These are phyloP conservation scores for Chloroceryle inda DNA, from an alignment of 2,797 vertebrate genomes.

Conservation along the genomic window DNA sequence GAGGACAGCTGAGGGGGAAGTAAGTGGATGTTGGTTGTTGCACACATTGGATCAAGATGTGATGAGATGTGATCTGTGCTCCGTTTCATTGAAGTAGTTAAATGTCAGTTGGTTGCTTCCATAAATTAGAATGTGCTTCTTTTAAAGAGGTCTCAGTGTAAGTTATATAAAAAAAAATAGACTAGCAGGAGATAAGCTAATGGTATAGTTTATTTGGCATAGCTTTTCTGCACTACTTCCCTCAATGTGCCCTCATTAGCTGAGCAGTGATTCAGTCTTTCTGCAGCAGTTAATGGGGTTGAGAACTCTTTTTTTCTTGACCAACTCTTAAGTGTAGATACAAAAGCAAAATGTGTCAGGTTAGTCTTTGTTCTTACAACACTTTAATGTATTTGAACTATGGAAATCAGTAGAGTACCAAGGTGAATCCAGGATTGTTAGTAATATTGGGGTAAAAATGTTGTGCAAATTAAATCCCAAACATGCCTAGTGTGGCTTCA, in stretches of 20 bases:
- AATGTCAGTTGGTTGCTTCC: conserved; percentile 56
- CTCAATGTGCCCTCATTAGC: not conserved
- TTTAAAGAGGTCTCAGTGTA: conserved; percentile 26
- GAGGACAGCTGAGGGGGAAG: not conserved
- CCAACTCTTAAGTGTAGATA: not conserved
- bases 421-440: not conserved
- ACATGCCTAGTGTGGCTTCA: not conserved
- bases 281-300: not conserved
- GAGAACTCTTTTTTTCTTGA: not conserved
- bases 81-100: conserved; percentile 59
- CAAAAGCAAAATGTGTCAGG: not conserved
- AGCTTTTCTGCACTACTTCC: not conserved
- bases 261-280: not conserved
- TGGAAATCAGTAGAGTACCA: not conserved
- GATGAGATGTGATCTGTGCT: conserved; percentile 61
- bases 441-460: not conserved
- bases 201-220: not conserved
- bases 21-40: conserved; percentile 15
- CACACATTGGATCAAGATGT: conserved; percentile 69
- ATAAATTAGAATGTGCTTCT: conserved; percentile 47
- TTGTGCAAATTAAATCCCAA: not conserved
- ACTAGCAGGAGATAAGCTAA: not conserved
- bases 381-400: not conserved
- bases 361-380: not conserved
- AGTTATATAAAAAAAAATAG: not conserved